phyloP scores from a whole-genome alignment of 2,888 invertebrate species.

The Mesorhabditis spiculigera region DNA sequence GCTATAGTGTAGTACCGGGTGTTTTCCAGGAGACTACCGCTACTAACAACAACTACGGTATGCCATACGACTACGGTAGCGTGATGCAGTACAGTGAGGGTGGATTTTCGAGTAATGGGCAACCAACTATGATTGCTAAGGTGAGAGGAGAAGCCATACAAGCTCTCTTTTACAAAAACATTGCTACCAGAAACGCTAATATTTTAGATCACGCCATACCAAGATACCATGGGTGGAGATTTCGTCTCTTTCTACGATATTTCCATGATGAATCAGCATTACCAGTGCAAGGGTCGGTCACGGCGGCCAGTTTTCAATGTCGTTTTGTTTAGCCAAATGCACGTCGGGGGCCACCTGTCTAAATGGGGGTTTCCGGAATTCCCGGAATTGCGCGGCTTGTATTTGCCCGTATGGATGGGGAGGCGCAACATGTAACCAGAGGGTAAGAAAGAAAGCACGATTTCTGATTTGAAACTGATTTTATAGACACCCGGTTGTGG shows the following conservation, averaged over 20 bases:
- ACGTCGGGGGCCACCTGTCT: slow-evolving; percentile 26
- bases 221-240: slow-evolving; percentile 24
- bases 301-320: too few relatives aligned
- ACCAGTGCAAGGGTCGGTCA: slow-evolving; percentile 18
- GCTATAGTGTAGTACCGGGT: not conserved
- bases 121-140: slow-evolving; percentile 15
- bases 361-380: slow-evolving; percentile 48
- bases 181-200: too few relatives aligned
- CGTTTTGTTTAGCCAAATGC: not conserved
- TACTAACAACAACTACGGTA: slow-evolving; percentile 33
- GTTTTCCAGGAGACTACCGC: slow-evolving; percentile 21
- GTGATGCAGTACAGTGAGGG: slow-evolving; percentile 26
- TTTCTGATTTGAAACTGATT: not conserved
- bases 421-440: slow-evolving; percentile 29
- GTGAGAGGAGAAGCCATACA: too few relatives aligned
- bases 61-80: slow-evolving; percentile 40
- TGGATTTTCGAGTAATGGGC: slow-evolving; percentile 11
- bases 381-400: slow-evolving; percentile 39
- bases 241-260: slow-evolving; percentile 21
- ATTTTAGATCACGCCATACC: slow-evolving; percentile 10
- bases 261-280: slow-evolving; percentile 22
- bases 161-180: too few relatives aligned
- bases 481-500: slow-evolving; percentile 8
- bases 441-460: slow-evolving; percentile 16
- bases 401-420: slow-evolving; percentile 53